A percentile compares a stretch with the other conserved stretches of the same genome.
Conservation (phyloP, 37 sponge, comb jelly and placozoan species). For the Beroe forskalii region DNA sequence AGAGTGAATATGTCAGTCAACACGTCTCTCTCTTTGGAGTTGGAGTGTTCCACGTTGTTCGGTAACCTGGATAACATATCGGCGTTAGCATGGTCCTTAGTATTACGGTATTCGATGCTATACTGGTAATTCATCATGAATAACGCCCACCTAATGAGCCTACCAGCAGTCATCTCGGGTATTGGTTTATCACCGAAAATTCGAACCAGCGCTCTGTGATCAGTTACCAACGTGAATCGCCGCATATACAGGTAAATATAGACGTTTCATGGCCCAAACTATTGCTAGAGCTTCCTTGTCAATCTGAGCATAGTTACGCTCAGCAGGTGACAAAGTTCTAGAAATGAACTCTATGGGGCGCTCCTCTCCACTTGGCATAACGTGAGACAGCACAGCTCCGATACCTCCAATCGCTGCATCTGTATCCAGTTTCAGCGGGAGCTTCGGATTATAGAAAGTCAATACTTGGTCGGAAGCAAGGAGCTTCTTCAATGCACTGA, state of each 20-base stretch:
- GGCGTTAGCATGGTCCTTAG: too few species aligned
- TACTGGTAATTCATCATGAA: too few species aligned
- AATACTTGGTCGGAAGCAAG: neutral
- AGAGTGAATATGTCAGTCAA: neutral
- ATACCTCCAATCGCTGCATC: neutral
- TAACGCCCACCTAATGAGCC: conserved; percentile 71
- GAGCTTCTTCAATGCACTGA: neutral
- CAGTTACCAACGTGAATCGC: conserved; percentile 27
- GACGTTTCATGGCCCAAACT: conserved; percentile 16
- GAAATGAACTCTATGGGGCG: conserved; percentile 71
- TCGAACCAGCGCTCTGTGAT: conserved; percentile 67
- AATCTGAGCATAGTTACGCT: conserved; percentile 60
- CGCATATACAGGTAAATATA: conserved; percentile 16
- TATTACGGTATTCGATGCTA: too few species aligned
- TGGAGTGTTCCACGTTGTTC: neutral
- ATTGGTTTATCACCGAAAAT: too few species aligned
- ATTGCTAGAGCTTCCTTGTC: conserved; percentile 68
- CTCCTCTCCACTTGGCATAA: conserved; percentile 62
- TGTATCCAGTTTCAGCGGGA: neutral
- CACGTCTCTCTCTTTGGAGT: neutral
- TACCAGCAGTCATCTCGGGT: conserved; percentile 66
- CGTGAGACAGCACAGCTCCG: conserved; percentile 56
- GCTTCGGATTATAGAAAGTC: neutral
- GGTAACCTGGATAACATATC: too few species aligned
- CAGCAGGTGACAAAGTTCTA: conserved; percentile 66